Conservation (phyloP, 2,113 vertebrate species). For the Plotosus lineatus region DNA sequence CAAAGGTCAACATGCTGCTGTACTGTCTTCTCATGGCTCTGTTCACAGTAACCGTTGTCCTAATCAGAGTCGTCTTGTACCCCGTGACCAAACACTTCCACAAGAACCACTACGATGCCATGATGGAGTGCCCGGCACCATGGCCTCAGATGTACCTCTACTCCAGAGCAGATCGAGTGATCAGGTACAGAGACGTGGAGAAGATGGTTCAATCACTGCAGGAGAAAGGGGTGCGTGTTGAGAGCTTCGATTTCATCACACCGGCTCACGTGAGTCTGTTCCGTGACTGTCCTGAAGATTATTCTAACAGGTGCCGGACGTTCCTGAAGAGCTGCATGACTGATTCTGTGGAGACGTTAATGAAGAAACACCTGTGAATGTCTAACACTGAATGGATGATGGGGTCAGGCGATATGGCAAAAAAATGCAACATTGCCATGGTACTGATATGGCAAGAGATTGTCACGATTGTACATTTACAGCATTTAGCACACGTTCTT, state of each 20-base stretch:
- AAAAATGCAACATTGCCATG: not conserved
- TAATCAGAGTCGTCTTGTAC: slow-evolving; percentile 81
- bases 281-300: slow-evolving; percentile 82
- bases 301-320: slow-evolving; percentile 74
- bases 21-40: slow-evolving; percentile 75
- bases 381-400: slow-evolving; percentile 49
- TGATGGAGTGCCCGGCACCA: slow-evolving; percentile 72
- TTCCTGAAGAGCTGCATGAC: slow-evolving; percentile 80
- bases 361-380: slow-evolving; percentile 53
- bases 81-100: slow-evolving; percentile 85
- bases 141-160: slow-evolving; percentile 96
- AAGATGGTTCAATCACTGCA: slow-evolving; percentile 72
- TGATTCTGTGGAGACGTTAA: slow-evolving; percentile 40
- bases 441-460: not conserved
- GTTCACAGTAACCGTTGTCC: slow-evolving; percentile 68
- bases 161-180: slow-evolving; percentile 81
- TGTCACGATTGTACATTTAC: too few species aligned
- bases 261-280: slow-evolving; percentile 86
- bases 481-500: too few species aligned
- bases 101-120: slow-evolving; percentile 84
- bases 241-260: slow-evolving; percentile 81
- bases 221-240: slow-evolving; percentile 72
- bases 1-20: slow-evolving; percentile 68
- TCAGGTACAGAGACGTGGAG: slow-evolving; percentile 78
- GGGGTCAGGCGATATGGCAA: not conserved